Evolutionary conservation across 2,888 invertebrate species (phyloP).

Genomic region (Onchidella celtica): DNA sequence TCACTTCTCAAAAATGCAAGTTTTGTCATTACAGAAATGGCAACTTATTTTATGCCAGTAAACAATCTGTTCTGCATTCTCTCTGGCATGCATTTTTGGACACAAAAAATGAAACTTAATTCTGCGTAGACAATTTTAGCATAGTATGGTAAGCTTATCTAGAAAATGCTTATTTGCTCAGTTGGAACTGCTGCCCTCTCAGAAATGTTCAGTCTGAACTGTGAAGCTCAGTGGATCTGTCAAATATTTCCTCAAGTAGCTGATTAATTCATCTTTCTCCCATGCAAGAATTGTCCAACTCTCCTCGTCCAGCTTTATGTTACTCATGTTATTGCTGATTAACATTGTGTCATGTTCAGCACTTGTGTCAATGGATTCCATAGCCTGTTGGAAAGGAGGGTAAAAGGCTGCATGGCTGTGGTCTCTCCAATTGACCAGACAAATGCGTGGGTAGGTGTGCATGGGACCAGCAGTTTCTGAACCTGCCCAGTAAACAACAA

Average conservation of each 20-base stretch:
- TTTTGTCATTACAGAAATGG: no score
- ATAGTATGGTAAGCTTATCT: no score
- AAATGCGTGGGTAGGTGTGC: constrained; percentile 67
- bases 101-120: no score
- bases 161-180: no score
- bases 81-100: no score
- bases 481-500: no score
- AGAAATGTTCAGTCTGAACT: constrained; percentile 71
- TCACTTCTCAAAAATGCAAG: no score
- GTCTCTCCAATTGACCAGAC: constrained; percentile 67
- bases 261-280: constrained; percentile 54
- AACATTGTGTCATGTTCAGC: background rate
- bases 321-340: background rate
- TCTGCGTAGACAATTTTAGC: no score
- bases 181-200: background rate
- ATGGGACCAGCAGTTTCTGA: constrained; percentile 7
- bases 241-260: constrained; percentile 59
- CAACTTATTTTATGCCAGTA: no score
- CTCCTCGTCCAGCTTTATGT: background rate
- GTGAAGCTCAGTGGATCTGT: constrained; percentile 56
- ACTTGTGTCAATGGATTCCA: background rate
- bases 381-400: constrained; percentile 58
- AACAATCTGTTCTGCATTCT: no score
- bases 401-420: constrained; percentile 73
- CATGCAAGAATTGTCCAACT: background rate